Base-by-base conservation (phyloP, 92 coral and sea anemone species). In the Heliopora coerulea region DNA sequence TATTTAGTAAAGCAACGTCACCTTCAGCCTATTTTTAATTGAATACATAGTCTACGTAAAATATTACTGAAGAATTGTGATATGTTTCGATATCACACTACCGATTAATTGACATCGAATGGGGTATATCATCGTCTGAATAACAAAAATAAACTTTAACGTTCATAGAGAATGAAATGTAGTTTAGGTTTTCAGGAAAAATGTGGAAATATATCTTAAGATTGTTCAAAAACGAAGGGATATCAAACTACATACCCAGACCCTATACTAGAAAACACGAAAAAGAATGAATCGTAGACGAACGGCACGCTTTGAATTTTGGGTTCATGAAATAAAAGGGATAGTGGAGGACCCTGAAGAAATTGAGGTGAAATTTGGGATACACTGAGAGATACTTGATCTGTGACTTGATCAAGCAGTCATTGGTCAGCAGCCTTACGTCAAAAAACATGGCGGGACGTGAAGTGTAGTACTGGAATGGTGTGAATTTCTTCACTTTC, bases 231-330 rank as follows among this genome's bases (percentile, higher is more conserved):
- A 15, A 50, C 19, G 54, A 20, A 70, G 63, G 77, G 77, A 70
- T 70, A 49, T 33, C 24, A 23, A 50, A 70, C 48, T 54, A 70
- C 62, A 30, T 54, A 52, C 62, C 63, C 50, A 52, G 77, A 26
- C 44, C 63, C 77, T 70, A 42, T 18, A 8, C 31, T 32, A 29
- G 63, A 52, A 70, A 70, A 70, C 77, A 70, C 40, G 9, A 49
- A 60, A 65, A 48, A 57, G 62, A 79, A 58, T 39, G 67, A 57
- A n/a, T 49, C 62, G 4, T 63, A 62, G 50, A 29, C 37, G 41
- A 30, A 30, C 29, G 11, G 54, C 21, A 21, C 63, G 75, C 61
- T 65, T 33, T 39, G 62, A 68, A 46, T 78, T 56, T 44, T 66
- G 74, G 65, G 83, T 23, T 56, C 2, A 3, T 23, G 61, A 31